Evolutionary conservation across 2,797 vertebrate species (phyloP).

Genomic region (Cetoscarus ocellatus): DNA sequence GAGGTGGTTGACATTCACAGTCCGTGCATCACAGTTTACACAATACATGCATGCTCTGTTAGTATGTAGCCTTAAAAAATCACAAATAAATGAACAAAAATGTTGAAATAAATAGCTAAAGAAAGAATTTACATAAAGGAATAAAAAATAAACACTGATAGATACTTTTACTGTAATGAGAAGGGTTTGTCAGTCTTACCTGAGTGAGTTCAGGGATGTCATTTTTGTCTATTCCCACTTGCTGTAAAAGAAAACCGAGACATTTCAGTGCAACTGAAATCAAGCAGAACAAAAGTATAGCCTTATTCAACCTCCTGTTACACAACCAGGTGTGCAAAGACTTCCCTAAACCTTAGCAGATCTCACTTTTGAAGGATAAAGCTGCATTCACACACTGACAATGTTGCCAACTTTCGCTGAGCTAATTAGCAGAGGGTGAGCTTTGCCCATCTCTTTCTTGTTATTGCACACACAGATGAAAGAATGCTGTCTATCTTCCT

Average conservation of each 20-base stretch:
- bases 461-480: too few relatives aligned
- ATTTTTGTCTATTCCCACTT: constrained; percentile 99
- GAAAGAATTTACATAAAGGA: background rate
- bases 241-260: constrained; percentile 82
- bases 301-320: too few relatives aligned
- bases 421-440: too few relatives aligned
- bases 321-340: too few relatives aligned
- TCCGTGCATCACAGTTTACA: constrained; percentile 66
- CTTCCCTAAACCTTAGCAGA: too few relatives aligned
- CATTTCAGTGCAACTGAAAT: constrained; percentile 13
- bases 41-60: constrained; percentile 71
- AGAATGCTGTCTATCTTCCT: too few relatives aligned
- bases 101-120: background rate
- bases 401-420: too few relatives aligned
- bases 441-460: too few relatives aligned
- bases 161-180: background rate
- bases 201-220: constrained; percentile 99
- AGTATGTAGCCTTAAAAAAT: constrained; percentile 33
- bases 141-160: background rate
- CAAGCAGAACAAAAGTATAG: background rate
- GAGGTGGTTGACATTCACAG: constrained; percentile 39
- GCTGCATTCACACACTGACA: too few relatives aligned
- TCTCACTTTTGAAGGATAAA: too few relatives aligned
- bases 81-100: background rate
- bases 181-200: constrained; percentile 82